phyloP scores from a whole-genome alignment of 2,113 vertebrate genomes.

The Microcebus murinus region DNA sequence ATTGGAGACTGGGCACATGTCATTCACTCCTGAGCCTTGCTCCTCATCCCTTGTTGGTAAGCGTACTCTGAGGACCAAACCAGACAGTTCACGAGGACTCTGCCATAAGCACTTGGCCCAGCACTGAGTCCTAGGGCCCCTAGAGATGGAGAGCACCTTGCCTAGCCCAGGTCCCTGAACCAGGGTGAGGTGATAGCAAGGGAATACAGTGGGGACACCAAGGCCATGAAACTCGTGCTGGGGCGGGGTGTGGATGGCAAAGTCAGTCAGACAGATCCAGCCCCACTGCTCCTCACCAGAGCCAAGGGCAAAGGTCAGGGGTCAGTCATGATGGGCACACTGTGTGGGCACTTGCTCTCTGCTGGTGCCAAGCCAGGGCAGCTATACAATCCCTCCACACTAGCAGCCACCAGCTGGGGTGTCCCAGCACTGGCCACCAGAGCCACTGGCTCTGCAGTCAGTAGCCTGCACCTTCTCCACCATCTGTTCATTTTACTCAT shows the following conservation, averaged over 20 bases:
- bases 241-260: background rate
- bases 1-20: fast-evolving
- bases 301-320: background rate
- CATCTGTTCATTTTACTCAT: background rate
- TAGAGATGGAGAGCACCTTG: background rate
- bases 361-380: background rate
- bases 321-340: fast-evolving
- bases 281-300: background rate
- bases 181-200: background rate
- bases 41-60: background rate
- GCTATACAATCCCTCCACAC: background rate
- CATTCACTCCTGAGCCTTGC: background rate
- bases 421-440: background rate
- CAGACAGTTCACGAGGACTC: background rate
- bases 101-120: background rate
- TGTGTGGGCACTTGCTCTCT: background rate
- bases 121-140: background rate
- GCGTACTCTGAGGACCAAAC: background rate
- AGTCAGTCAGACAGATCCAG: background rate
- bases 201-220: too few relatives aligned
- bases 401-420: background rate
- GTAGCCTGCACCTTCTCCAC: background rate
- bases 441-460: background rate
- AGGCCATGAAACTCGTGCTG: background rate
- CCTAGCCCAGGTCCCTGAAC: background rate